Evolutionary conservation across 2,888 invertebrate species (phyloP), one percentile per base, ranked within the genome.

Genomic region (Orchesella flavescens): DNA sequence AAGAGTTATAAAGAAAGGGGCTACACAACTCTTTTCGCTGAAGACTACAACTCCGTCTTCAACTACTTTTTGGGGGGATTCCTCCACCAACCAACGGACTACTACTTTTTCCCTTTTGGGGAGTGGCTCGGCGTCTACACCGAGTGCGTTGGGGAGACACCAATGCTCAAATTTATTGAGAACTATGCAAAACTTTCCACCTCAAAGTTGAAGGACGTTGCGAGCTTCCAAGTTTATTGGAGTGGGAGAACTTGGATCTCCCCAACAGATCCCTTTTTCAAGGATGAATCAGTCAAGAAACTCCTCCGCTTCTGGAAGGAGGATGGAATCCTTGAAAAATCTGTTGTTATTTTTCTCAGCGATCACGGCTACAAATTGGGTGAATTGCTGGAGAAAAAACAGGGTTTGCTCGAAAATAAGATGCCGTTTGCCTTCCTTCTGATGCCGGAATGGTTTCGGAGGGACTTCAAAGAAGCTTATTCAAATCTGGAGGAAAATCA

Each of bases 281-380:
- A 89, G 0, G 90, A 91, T 83, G 87, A 88, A 0, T 88, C 89
- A 15, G 89, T 90, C 71, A 24, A 88, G 2, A 84, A 89, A 17
- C 89, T 90, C 68, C 86, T 91, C 7, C 85, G 85, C 34, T 84
- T 88, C 76, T 86, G 89, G 24, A 87, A 89, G 21, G 74, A 83
- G n/a, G 76, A 46, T n/a, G 87, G 87, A 7, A 86, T 87, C 2
- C 74, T 88, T 21, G 88, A 89, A 34, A 84, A 86, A 34, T 89
- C 89, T n/a, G 75, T 89, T 7, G 63, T 89, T 1, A 75, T 89
- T 19, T 83, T 89, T 34, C 71, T 90, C 83, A 90, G 91, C 85
- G 91, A 91, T 83, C 91, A 91, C 82, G 91, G 91, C 1, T 90
- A 90, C 87, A 87, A 91, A 44, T 90, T 90, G 72, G 91, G 90